phyloP scores from a whole-genome alignment of 1,140 invertebrate genomes.

The Prorops nasuta region DNA sequence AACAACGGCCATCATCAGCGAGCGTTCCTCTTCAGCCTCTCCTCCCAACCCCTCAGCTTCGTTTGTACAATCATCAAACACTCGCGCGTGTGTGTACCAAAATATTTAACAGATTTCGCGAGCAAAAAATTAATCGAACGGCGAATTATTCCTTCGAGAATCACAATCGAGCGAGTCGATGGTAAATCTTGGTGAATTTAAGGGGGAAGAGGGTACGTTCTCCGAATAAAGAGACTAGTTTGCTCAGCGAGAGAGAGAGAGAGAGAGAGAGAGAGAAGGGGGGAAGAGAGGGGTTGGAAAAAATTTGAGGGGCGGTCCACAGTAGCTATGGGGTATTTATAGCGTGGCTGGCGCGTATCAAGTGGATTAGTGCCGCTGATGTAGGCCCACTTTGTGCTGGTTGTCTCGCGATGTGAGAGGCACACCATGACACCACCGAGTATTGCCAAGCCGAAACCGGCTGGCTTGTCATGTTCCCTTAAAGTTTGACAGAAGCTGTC shows the following conservation, averaged over 20 bases:
- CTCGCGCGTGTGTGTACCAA: too few species aligned
- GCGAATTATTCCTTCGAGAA: too few species aligned
- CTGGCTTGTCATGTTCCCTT: not conserved
- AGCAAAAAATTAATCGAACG: too few species aligned
- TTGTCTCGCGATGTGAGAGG: constrained; percentile 24
- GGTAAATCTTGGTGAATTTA: not conserved
- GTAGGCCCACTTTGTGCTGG: constrained; percentile 42
- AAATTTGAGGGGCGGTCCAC: constrained; percentile 12
- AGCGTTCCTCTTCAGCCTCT: too few species aligned
- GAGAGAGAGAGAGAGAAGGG: not conserved
- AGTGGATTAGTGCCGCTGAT: constrained; percentile 39
- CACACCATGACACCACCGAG: not conserved
- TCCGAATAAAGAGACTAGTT: not conserved
- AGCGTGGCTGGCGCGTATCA: constrained; percentile 37
- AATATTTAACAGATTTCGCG: too few species aligned
- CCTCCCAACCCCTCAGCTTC: too few species aligned
- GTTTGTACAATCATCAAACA: too few species aligned
- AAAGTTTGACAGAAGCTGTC: not conserved
- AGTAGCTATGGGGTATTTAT: constrained; percentile 32
- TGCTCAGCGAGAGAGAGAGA: not conserved
- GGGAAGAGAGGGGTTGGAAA: not conserved
- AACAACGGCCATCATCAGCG: not conserved
- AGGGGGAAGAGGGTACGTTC: not conserved
- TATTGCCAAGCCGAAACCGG: not conserved
- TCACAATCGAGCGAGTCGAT: not conserved